These are phyloP conservation scores for Epizoanthus rinbou DNA, from an alignment of 92 coral and sea anemone species.

Conservation along the genomic window DNA sequence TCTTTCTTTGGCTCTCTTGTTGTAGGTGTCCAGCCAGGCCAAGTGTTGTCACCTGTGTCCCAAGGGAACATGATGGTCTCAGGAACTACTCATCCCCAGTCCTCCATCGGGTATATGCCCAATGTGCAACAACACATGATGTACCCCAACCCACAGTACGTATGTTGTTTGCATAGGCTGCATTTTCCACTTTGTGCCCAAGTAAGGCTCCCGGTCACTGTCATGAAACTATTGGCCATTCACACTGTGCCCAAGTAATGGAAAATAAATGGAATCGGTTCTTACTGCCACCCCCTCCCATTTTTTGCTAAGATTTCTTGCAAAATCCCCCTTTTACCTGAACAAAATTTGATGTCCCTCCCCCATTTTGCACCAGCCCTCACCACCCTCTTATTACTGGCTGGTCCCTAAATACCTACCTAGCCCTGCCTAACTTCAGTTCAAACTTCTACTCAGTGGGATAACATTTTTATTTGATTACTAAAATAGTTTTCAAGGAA, in stretches of 20 bases:
- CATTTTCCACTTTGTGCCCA: not conserved
- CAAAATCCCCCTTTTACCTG: too few species aligned
- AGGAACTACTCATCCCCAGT: constrained; percentile 10
- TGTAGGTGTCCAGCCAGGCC: constrained; percentile 41
- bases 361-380: too few species aligned
- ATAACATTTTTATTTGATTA: too few species aligned
- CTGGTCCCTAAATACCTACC: too few species aligned
- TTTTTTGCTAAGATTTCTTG: too few species aligned
- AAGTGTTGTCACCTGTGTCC: constrained; percentile 20
- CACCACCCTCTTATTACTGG: too few species aligned
- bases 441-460: too few species aligned
- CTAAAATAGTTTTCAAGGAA: too few species aligned
- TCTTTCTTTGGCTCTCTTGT: not conserved
- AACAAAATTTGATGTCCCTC: too few species aligned
- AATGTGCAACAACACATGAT: constrained; percentile 40
- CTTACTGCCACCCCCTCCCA: too few species aligned
- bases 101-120: constrained; percentile 39
- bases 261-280: not conserved
- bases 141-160: constrained; percentile 38
- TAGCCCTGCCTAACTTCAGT: too few species aligned
- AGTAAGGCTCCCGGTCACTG: not conserved
- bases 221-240: not conserved
- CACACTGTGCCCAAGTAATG: too few species aligned
- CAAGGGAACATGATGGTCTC: constrained; percentile 42
- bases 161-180: not conserved